Percentiles rank a stretch among this genome's conserved stretches.
Conservation (phyloP, 2,113 vertebrate genomes). For the Calidris pugnax region DNA sequence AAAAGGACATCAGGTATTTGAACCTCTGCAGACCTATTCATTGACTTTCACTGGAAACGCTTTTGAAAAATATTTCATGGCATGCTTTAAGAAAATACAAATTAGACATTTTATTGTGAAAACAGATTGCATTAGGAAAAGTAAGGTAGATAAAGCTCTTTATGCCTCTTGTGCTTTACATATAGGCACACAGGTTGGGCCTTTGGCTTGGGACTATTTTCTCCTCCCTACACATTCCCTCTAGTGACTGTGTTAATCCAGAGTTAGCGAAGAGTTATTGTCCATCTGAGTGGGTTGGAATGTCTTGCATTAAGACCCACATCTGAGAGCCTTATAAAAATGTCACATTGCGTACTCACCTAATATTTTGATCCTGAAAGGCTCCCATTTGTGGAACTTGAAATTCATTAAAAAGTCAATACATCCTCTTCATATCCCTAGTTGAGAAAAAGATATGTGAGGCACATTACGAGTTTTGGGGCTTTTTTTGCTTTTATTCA, state of each 20-base stretch:
- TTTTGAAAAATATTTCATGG: not conserved
- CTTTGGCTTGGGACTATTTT: not conserved
- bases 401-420: not conserved
- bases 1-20: not conserved
- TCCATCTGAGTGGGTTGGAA: not conserved
- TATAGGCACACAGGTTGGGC: not conserved
- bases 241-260: not conserved
- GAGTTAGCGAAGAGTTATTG: not conserved
- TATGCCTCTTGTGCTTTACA: not conserved
- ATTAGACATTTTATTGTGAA: not conserved
- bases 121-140: not conserved
- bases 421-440: not conserved
- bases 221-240: not conserved
- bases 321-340: not conserved
- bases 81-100: not conserved
- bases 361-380: not conserved
- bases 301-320: not conserved
- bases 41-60: not conserved
- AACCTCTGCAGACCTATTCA: not conserved
- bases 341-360: not conserved
- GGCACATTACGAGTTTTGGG: not conserved
- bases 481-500: not conserved
- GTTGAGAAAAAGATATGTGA: not conserved
- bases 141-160: not conserved
- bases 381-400: not conserved